Conservation (phyloP, 30 jellyfish, hydroid and myxozoan genomes). For the Aurelia coerulea region DNA sequence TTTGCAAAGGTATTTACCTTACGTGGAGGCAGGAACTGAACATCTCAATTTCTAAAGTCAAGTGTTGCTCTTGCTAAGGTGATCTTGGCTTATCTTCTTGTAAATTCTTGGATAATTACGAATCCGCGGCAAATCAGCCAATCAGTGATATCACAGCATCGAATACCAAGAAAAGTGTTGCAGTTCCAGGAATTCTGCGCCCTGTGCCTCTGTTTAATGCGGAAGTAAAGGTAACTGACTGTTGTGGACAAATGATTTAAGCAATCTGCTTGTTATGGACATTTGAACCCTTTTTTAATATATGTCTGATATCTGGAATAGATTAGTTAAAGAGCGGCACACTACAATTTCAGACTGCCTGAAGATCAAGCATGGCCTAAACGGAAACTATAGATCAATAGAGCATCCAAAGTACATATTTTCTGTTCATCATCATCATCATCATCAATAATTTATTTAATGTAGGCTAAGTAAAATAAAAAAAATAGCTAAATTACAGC, state of each 20-base stretch:
- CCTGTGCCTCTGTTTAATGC: background rate
- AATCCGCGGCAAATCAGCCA: constrained; percentile 3
- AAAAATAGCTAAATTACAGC: too few species aligned
- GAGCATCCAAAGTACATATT: too few species aligned
- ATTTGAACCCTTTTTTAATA: too few species aligned
- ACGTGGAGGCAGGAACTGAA: constrained; percentile 55
- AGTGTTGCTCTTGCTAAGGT: background rate
- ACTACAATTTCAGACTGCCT: too few species aligned
- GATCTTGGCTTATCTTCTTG: background rate
- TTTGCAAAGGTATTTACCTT: constrained; percentile 29
- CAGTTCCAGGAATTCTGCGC: background rate
- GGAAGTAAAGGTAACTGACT: constrained; percentile 1
- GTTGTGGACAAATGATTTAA: background rate
- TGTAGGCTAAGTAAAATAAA: too few species aligned
- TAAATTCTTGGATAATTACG: background rate
- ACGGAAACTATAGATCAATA: too few species aligned
- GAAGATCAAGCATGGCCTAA: too few species aligned
- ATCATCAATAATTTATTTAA: too few species aligned
- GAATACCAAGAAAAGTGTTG: background rate
- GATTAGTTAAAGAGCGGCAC: too few species aligned
- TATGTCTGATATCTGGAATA: too few species aligned
- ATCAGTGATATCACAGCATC: background rate
- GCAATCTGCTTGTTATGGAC: too few species aligned
- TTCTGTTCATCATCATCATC: too few species aligned
- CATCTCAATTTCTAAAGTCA: background rate